These are phyloP conservation scores for Xestia c-nigrum DNA, from an alignment of 2,888 invertebrate species.

Conservation along the genomic window DNA sequence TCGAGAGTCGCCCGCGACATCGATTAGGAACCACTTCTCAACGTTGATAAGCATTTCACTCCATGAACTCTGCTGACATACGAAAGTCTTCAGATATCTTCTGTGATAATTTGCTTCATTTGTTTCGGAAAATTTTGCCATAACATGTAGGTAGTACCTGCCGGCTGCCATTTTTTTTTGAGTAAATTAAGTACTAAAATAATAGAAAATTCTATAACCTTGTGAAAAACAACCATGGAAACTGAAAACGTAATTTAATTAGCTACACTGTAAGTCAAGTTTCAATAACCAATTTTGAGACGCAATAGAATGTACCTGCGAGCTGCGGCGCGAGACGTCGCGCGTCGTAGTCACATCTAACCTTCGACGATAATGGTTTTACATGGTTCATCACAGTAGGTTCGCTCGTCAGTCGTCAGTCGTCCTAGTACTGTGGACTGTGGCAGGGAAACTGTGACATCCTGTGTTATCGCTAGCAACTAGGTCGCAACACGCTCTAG, in stretches of 20 bases:
- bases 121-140: constrained; percentile 23
- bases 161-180: background rate
- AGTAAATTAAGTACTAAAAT: background rate
- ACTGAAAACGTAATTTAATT: constrained; percentile 52
- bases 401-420: constrained; percentile 27
- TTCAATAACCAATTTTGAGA: constrained; percentile 53
- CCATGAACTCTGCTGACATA: constrained; percentile 53
- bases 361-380: constrained; percentile 57
- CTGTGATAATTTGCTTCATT: constrained; percentile 26
- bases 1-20: constrained; percentile 76
- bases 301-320: constrained; percentile 53
- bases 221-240: constrained; percentile 24
- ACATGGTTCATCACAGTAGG: constrained; percentile 54
- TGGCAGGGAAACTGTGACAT: constrained; percentile 85
- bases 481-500: constrained; percentile 81
- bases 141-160: background rate
- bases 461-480: constrained; percentile 87
- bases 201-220: constrained; percentile 26
- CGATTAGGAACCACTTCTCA: constrained; percentile 76
- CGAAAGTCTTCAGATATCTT: constrained; percentile 44
- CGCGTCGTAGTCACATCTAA: constrained; percentile 43
- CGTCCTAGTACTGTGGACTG: constrained; percentile 58
- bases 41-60: constrained; percentile 70
- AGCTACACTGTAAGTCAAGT: constrained; percentile 43
- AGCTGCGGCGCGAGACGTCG: background rate